These are phyloP conservation scores for Aspidoscelis tigris DNA, from an alignment of 2,113 vertebrate genomes.

Conservation along the genomic window DNA sequence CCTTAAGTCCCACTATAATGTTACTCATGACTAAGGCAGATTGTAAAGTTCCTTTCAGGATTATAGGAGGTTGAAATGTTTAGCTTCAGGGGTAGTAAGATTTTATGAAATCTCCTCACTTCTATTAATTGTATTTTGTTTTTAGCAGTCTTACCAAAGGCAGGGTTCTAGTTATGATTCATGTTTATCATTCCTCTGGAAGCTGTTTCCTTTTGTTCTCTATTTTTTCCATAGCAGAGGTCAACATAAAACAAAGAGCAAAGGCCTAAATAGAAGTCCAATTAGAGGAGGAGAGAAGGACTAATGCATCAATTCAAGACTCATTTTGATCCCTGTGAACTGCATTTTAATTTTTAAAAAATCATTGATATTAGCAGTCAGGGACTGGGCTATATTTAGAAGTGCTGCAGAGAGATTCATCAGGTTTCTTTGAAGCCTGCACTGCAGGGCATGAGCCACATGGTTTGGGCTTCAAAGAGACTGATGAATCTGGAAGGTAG, in stretches of 20 bases:
- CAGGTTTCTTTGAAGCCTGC: no score
- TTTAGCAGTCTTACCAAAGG: neutral
- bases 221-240: neutral
- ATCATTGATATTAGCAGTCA: neutral
- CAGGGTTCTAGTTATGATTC: neutral
- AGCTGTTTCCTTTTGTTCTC: neutral
- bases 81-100: neutral
- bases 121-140: neutral
- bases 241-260: neutral
- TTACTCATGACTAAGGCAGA: neutral
- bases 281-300: no score
- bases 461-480: no score
- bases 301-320: no score
- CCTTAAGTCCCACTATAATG: neutral
- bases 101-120: neutral
- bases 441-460: no score
- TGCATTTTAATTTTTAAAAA: neutral
- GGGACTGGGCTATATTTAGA: no score
- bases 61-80: no score
- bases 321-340: neutral
- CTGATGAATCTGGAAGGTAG: no score
- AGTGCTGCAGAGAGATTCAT: no score
- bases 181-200: neutral
- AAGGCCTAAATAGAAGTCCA: no score
- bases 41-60: no score